Conservation (phyloP, 2,888 invertebrate species). For the Yponomeuta malinellus region DNA sequence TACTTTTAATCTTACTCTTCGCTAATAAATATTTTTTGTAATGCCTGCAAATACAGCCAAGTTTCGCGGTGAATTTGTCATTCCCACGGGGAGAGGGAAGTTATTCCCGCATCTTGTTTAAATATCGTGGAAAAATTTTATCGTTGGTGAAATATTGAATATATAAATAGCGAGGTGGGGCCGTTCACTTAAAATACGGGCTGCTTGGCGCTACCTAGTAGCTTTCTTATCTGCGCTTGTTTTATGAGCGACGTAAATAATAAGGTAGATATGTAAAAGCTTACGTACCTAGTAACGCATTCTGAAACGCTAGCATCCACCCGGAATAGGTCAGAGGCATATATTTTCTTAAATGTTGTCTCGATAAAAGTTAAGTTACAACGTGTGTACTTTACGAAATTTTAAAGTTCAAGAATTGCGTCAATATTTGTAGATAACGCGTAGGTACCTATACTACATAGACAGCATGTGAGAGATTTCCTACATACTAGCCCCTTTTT, state of each 20-base stretch:
- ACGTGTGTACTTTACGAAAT: no score
- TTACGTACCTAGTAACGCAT: not conserved
- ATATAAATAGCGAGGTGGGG: constrained; percentile 29
- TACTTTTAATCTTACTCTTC: no score
- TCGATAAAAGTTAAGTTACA: no score
- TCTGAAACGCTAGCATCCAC: not conserved
- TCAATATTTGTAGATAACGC: no score
- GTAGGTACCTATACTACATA: no score
- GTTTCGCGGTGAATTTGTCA: not conserved
- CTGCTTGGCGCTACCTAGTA: constrained; percentile 11
- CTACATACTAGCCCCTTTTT: no score
- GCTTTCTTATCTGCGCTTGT: constrained; percentile 32
- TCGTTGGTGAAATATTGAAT: constrained; percentile 32
- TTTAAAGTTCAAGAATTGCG: no score
- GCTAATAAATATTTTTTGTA: no score
- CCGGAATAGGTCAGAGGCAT: not conserved
- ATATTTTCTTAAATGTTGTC: no score
- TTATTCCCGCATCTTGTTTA: constrained; percentile 12
- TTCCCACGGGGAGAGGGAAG: constrained; percentile 4
- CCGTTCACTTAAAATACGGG: constrained; percentile 17
- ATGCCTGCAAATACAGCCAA: no score
- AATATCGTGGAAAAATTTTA: constrained; percentile 20
- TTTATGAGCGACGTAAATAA: constrained; percentile 42
- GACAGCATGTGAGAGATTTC: no score
- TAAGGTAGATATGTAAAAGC: not conserved